These are phyloP conservation scores for Globodera ellingtonae DNA, from an alignment of 1,140 invertebrate genomes.

Conservation along the genomic window DNA sequence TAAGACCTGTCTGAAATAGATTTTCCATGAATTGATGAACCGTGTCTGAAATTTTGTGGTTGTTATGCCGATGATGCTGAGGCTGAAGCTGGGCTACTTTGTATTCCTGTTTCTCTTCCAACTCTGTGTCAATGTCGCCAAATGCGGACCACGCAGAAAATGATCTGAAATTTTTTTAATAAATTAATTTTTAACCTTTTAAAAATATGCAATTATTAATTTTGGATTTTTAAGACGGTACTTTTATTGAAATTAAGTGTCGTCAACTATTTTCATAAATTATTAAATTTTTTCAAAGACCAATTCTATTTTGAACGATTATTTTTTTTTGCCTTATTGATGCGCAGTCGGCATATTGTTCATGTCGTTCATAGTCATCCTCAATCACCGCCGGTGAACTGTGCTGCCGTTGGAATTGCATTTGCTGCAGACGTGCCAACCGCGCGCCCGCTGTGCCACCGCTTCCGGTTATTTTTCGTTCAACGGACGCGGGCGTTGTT, in stretches of 20 bases:
- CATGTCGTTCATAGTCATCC: slow-evolving; percentile 10
- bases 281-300: too few relatives aligned
- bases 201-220: neutral
- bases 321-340: neutral
- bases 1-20: slow-evolving; percentile 12
- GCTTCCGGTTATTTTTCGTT: neutral
- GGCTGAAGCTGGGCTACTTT: neutral
- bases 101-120: neutral
- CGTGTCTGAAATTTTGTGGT: neutral
- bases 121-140: slow-evolving; percentile 25
- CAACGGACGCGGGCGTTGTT: neutral
- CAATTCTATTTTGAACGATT: neutral
- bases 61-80: neutral
- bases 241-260: too few relatives aligned
- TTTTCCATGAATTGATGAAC: slow-evolving; percentile 19
- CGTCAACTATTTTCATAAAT: too few relatives aligned
- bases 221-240: too few relatives aligned
- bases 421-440: slow-evolving; percentile 6
- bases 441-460: neutral
- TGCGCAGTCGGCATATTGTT: neutral
- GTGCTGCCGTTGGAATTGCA: slow-evolving; percentile 13
- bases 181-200: neutral
- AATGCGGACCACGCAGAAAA: slow-evolving; percentile 18
- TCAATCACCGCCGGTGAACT: slow-evolving; percentile 12
- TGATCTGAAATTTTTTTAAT: slow-evolving; percentile 3